Base-by-base conservation (phyloP, 2,888 invertebrate genomes). In the Habrosyne pyritoides region DNA sequence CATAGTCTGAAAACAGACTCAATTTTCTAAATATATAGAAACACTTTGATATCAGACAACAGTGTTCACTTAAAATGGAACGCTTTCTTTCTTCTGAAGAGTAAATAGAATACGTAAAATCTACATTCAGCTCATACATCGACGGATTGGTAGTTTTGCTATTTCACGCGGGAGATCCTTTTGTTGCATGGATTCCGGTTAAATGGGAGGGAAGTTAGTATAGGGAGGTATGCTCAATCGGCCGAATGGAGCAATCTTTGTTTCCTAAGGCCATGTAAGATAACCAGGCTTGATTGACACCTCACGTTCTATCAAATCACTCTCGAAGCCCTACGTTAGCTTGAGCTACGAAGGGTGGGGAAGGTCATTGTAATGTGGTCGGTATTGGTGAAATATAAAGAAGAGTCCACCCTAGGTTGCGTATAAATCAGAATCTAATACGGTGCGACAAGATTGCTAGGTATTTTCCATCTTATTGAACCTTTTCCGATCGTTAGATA, bases 131-230 rank as follows among this genome's bases (percentile, higher is more conserved):
- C 75, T 71, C 73, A 75, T 73, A 75, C 63, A 77, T 77, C 70
- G 81, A 75, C 78, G 80, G 77, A 86, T 87, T 82, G 84, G 79
- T 89, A 90, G 89, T 89, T 91, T 87, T 87, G 90, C 91, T 91
- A 91, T 91, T 92, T 90, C 89, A 79, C 90, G 86, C 88, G 86
- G 77, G 83, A 85, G 81, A 82, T 85, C 81, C 86, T 89, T 86
- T 91, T 92, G 91, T 91, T 89, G 91, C 87, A 78, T 83, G 86
- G 82, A 87, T 90, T 83, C 89, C 82, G 84, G 91, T 91, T 89
- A 91, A 93, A 93, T 92, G 93, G 91, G 79, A 79, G 81, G 88
- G 92, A 93, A 93, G 93, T 91, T 91, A 93, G 83, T 87, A 81
- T 79, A 73, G 87, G 86, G 88, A 87, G 87, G 79, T 86, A 79